Evolutionary conservation across 37 sponge, comb jelly and placozoan species (phyloP), one percentile per base, ranked within the genome.

Genomic region (Cliona cf. orientalis): DNA sequence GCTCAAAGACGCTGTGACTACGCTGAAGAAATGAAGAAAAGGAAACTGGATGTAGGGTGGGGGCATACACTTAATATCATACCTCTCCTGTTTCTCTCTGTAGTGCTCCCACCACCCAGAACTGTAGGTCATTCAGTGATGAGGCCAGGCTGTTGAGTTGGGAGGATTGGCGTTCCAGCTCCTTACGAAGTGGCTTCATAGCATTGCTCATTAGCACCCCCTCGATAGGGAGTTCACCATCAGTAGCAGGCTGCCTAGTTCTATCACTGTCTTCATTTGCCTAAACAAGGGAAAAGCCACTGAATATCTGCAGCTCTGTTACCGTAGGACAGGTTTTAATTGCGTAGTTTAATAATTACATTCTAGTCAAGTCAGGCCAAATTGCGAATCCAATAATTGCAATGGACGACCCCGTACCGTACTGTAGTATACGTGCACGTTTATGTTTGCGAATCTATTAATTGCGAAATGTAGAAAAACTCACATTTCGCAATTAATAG

Each of bases 71-170:
- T 19, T 19, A 49, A 14, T 14, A 21, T 34, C 66, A 65, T 33
- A 65, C 66, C 66, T 65, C 34, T 19, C 36, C 33, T 2, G 66
- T 65, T 29, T 65, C 66, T 35, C 33, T 32, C 35, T 65, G 66
- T 19, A 65, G 28, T 35, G 19, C 19, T 33, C 66, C 66, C 2
- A 65, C 35, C 32, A 65, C 19, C 35, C 32, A 34, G 34, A 65
- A 35, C 35, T 65, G 66, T 19, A 65, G 37, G 5, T 65, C 35
- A 32, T 65, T 32, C 35, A 65, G 66, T 65, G 66, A 3, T 34
- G 66, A 4, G 34, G 31, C 33, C 66, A 65, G 35, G 35, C 66
- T 1, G 35, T 33, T n/a, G 3, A 65, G 66, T 35, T 65, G 66
- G 53, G 9, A 19, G 53, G 53, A 49, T 9, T 49, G 53, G 14